Conservation (phyloP, 2,888 invertebrate species). For the Drosophila cyrtoloma region DNA sequence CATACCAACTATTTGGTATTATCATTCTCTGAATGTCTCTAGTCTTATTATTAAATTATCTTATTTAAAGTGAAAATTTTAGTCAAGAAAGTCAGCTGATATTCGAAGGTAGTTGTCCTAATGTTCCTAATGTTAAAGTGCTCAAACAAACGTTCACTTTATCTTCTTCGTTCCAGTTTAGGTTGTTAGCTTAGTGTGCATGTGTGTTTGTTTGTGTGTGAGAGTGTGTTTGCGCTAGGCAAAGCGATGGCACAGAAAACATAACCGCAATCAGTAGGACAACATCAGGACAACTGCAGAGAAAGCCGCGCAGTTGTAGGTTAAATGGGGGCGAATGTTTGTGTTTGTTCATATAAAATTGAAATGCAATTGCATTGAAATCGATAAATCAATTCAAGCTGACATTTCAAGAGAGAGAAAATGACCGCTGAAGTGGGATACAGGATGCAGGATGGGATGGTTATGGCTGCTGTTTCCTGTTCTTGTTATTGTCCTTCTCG, state of each 20-base stretch:
- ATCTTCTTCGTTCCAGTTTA: slow-evolving; percentile 38
- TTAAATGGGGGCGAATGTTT: slow-evolving; percentile 35
- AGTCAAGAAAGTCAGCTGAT: background rate
- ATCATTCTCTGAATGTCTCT: no score
- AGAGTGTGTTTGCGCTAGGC: slow-evolving; percentile 20
- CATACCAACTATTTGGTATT: no score
- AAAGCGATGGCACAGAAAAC: slow-evolving; percentile 35
- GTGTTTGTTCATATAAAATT: slow-evolving; percentile 60
- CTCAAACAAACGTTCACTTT: slow-evolving; percentile 11
- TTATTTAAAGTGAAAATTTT: background rate
- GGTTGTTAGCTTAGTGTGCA: slow-evolving; percentile 46
- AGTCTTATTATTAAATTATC: background rate
- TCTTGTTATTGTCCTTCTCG: background rate
- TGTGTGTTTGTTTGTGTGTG: slow-evolving; percentile 4
- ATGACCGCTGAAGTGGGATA: slow-evolving; percentile 30
- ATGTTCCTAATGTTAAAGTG: slow-evolving; percentile 10
- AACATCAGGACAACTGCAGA: slow-evolving; percentile 46
- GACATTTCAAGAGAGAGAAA: slow-evolving; percentile 37
- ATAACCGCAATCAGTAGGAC: slow-evolving; percentile 50
- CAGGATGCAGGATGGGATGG: slow-evolving; percentile 25
- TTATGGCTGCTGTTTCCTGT: slow-evolving; percentile 12
- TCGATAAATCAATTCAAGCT: slow-evolving; percentile 69
- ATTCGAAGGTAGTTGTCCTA: background rate
- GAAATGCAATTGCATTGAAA: slow-evolving; percentile 61
- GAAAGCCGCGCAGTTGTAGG: slow-evolving; percentile 14